Base-by-base conservation (phyloP, 2,113 vertebrate species). In the Pelodiscus sinensis region DNA sequence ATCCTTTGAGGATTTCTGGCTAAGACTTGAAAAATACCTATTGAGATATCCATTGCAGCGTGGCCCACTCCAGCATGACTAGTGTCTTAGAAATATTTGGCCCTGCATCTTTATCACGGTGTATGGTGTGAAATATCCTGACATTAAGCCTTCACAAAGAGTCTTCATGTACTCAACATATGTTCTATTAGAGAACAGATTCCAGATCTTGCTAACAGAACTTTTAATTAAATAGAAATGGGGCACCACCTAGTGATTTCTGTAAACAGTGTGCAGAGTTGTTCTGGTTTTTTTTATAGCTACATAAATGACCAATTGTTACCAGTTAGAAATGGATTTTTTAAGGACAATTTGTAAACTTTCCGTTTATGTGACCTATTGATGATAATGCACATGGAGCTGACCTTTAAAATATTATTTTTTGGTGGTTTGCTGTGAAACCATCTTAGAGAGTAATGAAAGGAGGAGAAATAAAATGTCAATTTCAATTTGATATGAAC, bases 391-490 rank as follows among this genome's bases (percentile, higher is more conserved):
- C 71, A 1, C 2, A 52, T 27, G 29, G 22, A 85, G 2, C n/a
- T 91, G 0, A 2, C 8, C 86, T 82, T 56, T n/a, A 51, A 75
- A 1, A 57, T 44, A 73, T 12, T 35, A 27, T 86, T 77, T 95
- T 87, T 55, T 79, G 14, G 16, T 75, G 83, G 6, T 65, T 65
- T 93, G 1, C 7, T 89, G 15, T 81, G 35, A 35, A 96, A 87
- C 6, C 85, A 68, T 56, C 2, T 82, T 90, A 86, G 71, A 87
- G 94, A 90, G 4, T 15, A 94, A 83, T 38, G 8, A 56, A 79
- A 85, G 12, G 73, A 14, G 18, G 29, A 87, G 84, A 96, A 92
- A 86, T 81, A 94, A 91, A 93, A 83, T 57, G 29, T 35, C 57
- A 85, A 24, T 27, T 84, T 95, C 19, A 87, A 8, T 96, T 93